Conservation (phyloP, 2,797 vertebrate genomes). For the Sebastes steindachneri region DNA sequence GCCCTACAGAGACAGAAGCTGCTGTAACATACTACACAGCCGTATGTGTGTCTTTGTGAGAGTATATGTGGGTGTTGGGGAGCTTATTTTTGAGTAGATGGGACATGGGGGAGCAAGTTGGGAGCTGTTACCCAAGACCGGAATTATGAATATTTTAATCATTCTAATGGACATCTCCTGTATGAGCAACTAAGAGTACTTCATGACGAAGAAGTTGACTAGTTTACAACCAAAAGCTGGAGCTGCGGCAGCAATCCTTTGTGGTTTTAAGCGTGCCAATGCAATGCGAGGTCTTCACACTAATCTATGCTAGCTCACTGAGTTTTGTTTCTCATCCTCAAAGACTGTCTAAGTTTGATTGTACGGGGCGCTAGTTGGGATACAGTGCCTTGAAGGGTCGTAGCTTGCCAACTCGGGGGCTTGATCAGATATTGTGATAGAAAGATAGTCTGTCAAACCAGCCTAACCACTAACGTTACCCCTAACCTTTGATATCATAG, state of each 20-base stretch:
- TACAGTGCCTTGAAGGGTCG: background rate
- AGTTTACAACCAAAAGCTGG: background rate
- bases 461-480: background rate
- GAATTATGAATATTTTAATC: slow-evolving; percentile 58
- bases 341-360: background rate
- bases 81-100: slow-evolving; percentile 22
- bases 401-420: background rate
- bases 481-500: background rate
- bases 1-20: background rate
- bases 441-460: background rate
- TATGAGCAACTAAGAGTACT: slow-evolving; percentile 9
- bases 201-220: background rate
- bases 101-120: slow-evolving; percentile 10
- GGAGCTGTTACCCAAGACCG: background rate
- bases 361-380: background rate
- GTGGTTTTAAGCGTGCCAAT: background rate
- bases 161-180: slow-evolving; percentile 63
- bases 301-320: background rate
- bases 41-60: background rate
- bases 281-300: background rate
- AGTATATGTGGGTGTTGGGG: background rate
- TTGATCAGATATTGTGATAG: background rate
- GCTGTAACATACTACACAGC: background rate
- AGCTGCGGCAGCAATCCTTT: background rate
- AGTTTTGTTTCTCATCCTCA: background rate